Evolutionary conservation across 2,888 invertebrate species (phyloP).

Genomic region (Neoascia interrupta): DNA sequence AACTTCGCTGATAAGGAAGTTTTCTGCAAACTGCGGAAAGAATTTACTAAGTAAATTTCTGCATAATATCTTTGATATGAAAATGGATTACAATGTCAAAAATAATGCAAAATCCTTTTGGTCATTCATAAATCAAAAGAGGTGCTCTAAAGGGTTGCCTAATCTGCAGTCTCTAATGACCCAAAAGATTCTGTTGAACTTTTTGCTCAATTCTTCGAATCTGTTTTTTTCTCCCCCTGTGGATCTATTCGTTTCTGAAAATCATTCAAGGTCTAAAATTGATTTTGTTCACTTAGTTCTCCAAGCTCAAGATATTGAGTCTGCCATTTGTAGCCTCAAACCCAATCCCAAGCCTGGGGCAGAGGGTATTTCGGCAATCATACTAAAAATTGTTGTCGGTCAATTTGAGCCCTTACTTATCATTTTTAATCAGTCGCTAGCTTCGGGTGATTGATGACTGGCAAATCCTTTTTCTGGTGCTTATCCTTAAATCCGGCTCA

Average conservation of each 20-base stretch:
- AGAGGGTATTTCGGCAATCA: neutral
- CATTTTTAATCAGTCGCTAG: neutral
- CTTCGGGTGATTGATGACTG: neutral
- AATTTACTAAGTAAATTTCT: neutral
- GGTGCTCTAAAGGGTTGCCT: neutral
- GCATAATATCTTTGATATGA: neutral
- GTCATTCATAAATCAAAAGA: too few relatives aligned
- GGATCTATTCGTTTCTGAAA: neutral
- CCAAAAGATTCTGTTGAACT: too few relatives aligned
- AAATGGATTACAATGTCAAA: neutral
- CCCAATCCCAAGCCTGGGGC: neutral
- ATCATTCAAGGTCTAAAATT: neutral
- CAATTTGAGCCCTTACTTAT: too few relatives aligned
- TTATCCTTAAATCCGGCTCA: neutral
- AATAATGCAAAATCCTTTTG: too few relatives aligned
- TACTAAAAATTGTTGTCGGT: too few relatives aligned
- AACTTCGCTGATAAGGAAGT: neutral
- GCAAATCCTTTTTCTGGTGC: neutral
- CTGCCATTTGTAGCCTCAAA: too few relatives aligned
- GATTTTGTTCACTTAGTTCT: too few relatives aligned
- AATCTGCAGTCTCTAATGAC: neutral
- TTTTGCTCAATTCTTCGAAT: too few relatives aligned
- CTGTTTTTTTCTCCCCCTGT: neutral
- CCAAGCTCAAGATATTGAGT: too few relatives aligned
- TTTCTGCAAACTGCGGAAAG: too few relatives aligned